Evolutionary conservation across 1,140 invertebrate species (phyloP), one percentile per base, ranked within the genome.

Genomic region (Heliconius eleuchia): DNA sequence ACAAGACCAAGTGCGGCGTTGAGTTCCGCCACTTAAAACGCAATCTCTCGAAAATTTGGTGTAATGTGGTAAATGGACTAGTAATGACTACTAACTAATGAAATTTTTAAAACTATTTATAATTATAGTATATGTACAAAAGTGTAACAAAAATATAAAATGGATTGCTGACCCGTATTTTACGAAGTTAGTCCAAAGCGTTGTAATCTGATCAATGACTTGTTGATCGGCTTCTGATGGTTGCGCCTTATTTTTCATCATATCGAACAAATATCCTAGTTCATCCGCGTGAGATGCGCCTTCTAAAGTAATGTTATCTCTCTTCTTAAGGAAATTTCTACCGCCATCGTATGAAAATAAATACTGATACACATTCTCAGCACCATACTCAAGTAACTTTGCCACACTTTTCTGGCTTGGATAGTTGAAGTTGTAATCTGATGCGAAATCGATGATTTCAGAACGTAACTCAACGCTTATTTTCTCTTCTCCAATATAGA

Each of bases 401-500:
- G 39, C 19, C 2, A 88, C n/a, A 73, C 80, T 83, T 78, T 72
- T 82, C 16, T 83, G 52, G 6, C 74, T 77, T 3, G 86, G 86
- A 60, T 87, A 76, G 50, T 77, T 82, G 42, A 76, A 84, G 1
- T 77, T 18, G 18, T 81, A 82, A 70, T 88, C 87, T 4, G 83
- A 85, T 23, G 23, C 60, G 55, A 86, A 86, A 60, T 86, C 78
- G 73, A 9, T 84, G 55, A 11, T 71, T 74, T 39, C 86, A 9
- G 84, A 60, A 50, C 85, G 81, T 11, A 83, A 84, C 71, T 88
- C 83, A 6, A 88, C 80, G 16, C 85, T 88, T 11, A 52, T 74
- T 2, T 95, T 96, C 27, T 82, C 79, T 52, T 86, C 85, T 9
- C 83, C 86, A 1, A 85, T 79, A n/a, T 87, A 87, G 66, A 85